A percentile compares a stretch with the other conserved stretches of the same genome.
phyloP scores from a whole-genome alignment of 2,888 invertebrate genomes.

The Trissolcus brochymenae region DNA sequence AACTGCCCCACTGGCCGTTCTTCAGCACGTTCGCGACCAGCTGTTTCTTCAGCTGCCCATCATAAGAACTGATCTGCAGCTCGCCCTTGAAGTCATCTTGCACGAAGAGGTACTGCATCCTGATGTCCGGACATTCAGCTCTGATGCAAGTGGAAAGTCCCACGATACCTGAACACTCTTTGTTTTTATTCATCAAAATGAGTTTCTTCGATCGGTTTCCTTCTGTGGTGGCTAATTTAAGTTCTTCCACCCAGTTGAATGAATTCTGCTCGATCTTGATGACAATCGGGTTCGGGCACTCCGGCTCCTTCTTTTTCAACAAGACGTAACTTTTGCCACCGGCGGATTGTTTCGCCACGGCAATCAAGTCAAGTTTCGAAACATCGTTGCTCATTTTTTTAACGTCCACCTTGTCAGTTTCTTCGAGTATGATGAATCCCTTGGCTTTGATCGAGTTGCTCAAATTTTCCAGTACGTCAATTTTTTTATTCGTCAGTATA shows the following conservation, averaged over 20 bases:
- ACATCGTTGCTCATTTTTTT: conserved; percentile 60
- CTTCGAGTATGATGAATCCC: conserved; percentile 87
- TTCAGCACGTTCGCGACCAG: conserved; percentile 90
- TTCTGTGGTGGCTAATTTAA: conserved; percentile 86
- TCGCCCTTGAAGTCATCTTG: conserved; percentile 81
- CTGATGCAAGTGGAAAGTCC: conserved; percentile 92
- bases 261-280: conserved; percentile 83
- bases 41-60: conserved; percentile 84
- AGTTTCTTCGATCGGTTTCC: conserved; percentile 81
- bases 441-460: conserved; percentile 81
- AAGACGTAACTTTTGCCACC: conserved; percentile 82
- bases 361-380: conserved; percentile 76
- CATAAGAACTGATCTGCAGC: conserved; percentile 81
- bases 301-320: conserved; percentile 79
- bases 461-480: conserved; percentile 79
- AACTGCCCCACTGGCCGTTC: conserved; percentile 90
- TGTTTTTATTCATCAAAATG: conserved; percentile 83
- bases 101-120: conserved; percentile 81
- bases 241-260: conserved; percentile 87
- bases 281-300: conserved; percentile 76
- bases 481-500: conserved; percentile 79
- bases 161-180: conserved; percentile 80
- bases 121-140: conserved; percentile 22
- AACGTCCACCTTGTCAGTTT: conserved; percentile 76
- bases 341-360: conserved; percentile 82